phyloP scores from a whole-genome alignment of 1,140 invertebrate species.

The Seison nebaliae region DNA sequence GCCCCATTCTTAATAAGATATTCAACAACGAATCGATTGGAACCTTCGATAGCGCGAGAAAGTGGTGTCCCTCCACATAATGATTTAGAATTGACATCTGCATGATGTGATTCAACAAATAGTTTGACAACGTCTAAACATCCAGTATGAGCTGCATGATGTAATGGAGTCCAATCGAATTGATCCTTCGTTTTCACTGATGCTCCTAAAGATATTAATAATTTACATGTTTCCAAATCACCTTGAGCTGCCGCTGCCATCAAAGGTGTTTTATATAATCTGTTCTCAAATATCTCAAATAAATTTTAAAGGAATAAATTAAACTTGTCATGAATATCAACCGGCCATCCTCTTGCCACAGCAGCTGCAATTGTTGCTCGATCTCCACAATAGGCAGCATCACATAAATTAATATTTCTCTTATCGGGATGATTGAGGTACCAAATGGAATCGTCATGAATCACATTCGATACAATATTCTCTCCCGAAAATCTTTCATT shows the following conservation, averaged over 20 bases:
- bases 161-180: conserved; percentile 29
- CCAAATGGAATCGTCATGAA: conserved; percentile 27
- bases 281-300: too few relatives aligned
- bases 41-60: conserved; percentile 27
- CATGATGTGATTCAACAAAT: conserved; percentile 16
- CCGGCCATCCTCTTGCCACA: conserved; percentile 19
- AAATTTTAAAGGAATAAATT: too few relatives aligned
- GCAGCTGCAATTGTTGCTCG: conserved; percentile 21
- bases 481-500: conserved; percentile 25
- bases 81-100: conserved; percentile 23
- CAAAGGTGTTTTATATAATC: conserved; percentile 29
- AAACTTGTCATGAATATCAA: conserved; percentile 26
- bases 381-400: conserved; percentile 16
- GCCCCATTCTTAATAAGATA: conserved; percentile 23
- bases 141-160: conserved; percentile 28
- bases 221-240: conserved; percentile 22
- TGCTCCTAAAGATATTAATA: conserved; percentile 24
- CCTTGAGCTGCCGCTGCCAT: conserved; percentile 23
- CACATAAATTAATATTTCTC: conserved; percentile 24
- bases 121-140: conserved; percentile 9
- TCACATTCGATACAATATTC: conserved; percentile 21
- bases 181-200: conserved; percentile 25
- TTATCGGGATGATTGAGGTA: conserved; percentile 24
- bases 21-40: conserved; percentile 21
- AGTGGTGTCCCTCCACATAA: conserved; percentile 27